Base-by-base conservation (phyloP, 2,797 vertebrate genomes). In the Leucoraja ocellata region DNA sequence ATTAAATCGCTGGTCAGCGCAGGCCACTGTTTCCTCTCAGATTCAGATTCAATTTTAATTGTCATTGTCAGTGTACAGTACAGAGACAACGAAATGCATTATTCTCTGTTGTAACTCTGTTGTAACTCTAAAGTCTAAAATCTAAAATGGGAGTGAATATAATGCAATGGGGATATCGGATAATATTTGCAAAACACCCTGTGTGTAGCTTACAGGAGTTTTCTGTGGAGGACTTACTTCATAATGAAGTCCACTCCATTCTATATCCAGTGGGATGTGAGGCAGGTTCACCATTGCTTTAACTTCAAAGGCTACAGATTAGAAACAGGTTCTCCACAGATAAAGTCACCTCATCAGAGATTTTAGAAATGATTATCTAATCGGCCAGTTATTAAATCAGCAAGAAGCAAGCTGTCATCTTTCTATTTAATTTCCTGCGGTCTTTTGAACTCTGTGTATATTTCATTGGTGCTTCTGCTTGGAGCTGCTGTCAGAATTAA, bases 361-460 rank as follows among this genome's bases (percentile, higher is more conserved):
- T 88, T 65, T 65, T 46, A 74, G 36, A 91, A 91, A 74, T 74
- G 39, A 92, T 92, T 54, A 13, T 28, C n/a, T 65, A 32, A 68
- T 88, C 61, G 88, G 36, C 21, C 11, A 54, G 63, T 36, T 92
- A 58, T 54, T 91, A 74, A 92, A 74, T 74, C 65, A 91, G 36
- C 36, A 91, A 36, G 36, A 76, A 92, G 13, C 32, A 21, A 39
- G 36, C 36, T 54, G 8, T 92, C 5, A 54, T 76, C 36, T 76
- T n/a, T 25, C 39, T 54, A 58, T 76, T 54, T 92, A 92, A 92
- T 92, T 92, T 92, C 90, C 90, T 92, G 90, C 25, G 16, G 39
- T 32, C 39, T 28, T 39, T 16, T 74, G 14, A 92, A 25, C 8
- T 68, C 32, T 36, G 61, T 74, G 4, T 7, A 14, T 92, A 71